Evolutionary conservation across 2,797 vertebrate genomes (phyloP), one percentile per base, ranked within the genome.

Genomic region (Decapterus maruadsi): DNA sequence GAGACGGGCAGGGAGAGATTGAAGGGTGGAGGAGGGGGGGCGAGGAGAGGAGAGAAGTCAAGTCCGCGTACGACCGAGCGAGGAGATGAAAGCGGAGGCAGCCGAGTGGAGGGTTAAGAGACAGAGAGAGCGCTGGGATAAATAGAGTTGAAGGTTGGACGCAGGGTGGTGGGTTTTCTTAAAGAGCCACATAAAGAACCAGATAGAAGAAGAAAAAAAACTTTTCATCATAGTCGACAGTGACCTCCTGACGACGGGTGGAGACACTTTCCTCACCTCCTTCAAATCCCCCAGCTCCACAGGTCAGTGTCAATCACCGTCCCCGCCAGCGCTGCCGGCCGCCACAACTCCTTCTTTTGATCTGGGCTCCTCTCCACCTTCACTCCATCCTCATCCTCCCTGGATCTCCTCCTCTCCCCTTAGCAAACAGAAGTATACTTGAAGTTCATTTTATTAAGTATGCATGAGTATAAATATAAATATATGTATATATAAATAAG

Each of bases 31-130:
- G 38, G 36, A 14, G n/a, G 72, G 70, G 54, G 22, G 12, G 69
- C 38, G 36, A 14, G n/a, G 10, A 13, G 59, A 73, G 57, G 71
- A 78, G 73, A 73, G 63, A 46, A 81, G 78, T 82, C 72, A 77
- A 67, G 73, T 85, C 82, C n/a, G 26, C 74, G 80, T 82, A 65
- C 38, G 78, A 80, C 62, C 65, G 26, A 62, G 74, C 0, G 3
- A 77, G 58, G 69, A 86, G 85, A 83, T 84, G 85, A 84, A 84
- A 86, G 84, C 51, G 16, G 70, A 81, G 64, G 75, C 62, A 64
- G 74, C 45, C 0, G 19, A 60, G 69, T 19, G 77, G 69, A 81
- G 84, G 85, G 78, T 26, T 74, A 78, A 78, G 74, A 79, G 79
- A 26, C 26, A 81, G 70, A 53, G 54, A 51, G 75, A 84, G 68